Evolutionary conservation across 2,113 vertebrate genomes (phyloP).

Genomic region (Chaetorhynchus papuensis): DNA sequence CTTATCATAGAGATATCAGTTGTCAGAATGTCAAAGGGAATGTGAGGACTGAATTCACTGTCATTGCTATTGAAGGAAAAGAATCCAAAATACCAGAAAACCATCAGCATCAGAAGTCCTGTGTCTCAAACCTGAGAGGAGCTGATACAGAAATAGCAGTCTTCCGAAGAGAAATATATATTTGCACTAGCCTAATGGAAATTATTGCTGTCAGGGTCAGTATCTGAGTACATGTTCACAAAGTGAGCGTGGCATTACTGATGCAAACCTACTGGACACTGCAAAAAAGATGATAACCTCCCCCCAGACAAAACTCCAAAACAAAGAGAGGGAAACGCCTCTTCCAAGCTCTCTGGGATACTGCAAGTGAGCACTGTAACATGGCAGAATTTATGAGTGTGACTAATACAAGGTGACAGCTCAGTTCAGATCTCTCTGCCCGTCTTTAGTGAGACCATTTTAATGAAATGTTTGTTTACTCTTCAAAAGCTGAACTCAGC

Average conservation of each 20-base stretch:
- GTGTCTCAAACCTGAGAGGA: neutral
- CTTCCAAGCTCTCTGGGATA: slow-evolving; percentile 43
- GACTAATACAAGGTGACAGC: slow-evolving; percentile 73
- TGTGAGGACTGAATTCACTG: slow-evolving; percentile 51
- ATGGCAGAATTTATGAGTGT: slow-evolving; percentile 63
- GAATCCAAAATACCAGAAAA: slow-evolving; percentile 17
- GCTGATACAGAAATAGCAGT: neutral
- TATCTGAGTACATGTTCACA: neutral
- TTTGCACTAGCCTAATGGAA: neutral
- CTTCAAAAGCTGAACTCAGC: slow-evolving; percentile 54
- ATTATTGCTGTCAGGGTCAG: neutral
- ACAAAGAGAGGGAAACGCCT: neutral
- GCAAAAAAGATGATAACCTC: neutral
- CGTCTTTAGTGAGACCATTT: slow-evolving; percentile 59
- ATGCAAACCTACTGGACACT: neutral
- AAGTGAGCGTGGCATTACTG: neutral
- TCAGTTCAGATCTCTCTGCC: slow-evolving; percentile 68
- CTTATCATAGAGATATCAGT: slow-evolving; percentile 56
- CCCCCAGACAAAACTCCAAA: neutral
- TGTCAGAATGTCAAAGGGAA: slow-evolving; percentile 66
- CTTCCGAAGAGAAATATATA: neutral
- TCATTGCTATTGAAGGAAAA: neutral
- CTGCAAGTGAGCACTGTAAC: slow-evolving; percentile 46
- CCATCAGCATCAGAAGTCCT: neutral
- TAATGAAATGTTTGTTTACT: slow-evolving; percentile 72